Conservation (phyloP, 2,797 vertebrate genomes). For the Vireo griseus region DNA sequence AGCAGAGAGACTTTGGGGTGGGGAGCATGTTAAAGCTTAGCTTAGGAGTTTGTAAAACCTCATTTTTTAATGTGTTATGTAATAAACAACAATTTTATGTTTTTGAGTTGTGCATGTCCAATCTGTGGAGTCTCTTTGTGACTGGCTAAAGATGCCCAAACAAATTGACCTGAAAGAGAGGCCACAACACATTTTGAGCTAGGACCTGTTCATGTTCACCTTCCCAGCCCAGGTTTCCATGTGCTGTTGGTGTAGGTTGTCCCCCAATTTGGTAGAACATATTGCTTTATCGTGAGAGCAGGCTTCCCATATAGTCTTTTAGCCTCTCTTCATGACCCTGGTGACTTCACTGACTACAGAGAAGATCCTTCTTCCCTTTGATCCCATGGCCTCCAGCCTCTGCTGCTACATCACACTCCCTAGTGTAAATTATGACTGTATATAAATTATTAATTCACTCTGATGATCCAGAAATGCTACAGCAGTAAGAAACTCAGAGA, state of each 20-base stretch:
- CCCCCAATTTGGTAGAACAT: background rate
- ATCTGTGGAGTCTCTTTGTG: background rate
- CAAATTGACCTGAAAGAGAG: background rate
- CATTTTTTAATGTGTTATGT: rapidly evolving
- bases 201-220: background rate
- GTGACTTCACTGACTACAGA: background rate
- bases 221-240: background rate
- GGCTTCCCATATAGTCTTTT: background rate
- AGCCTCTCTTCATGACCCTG: background rate
- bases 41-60: background rate
- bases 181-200: background rate
- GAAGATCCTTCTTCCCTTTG: background rate
- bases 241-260: background rate
- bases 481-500: background rate
- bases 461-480: background rate
- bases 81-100: background rate
- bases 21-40: background rate
- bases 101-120: background rate
- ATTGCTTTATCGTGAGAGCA: background rate
- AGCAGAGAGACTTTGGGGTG: background rate
- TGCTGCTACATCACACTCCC: background rate
- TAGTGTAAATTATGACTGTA: background rate
- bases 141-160: background rate
- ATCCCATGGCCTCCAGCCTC: background rate
- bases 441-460: background rate